Percentiles rank a stretch among this genome's conserved stretches.
phyloP scores from a whole-genome alignment of 2,797 vertebrate species.

The Rhinophrynus dorsalis region DNA sequence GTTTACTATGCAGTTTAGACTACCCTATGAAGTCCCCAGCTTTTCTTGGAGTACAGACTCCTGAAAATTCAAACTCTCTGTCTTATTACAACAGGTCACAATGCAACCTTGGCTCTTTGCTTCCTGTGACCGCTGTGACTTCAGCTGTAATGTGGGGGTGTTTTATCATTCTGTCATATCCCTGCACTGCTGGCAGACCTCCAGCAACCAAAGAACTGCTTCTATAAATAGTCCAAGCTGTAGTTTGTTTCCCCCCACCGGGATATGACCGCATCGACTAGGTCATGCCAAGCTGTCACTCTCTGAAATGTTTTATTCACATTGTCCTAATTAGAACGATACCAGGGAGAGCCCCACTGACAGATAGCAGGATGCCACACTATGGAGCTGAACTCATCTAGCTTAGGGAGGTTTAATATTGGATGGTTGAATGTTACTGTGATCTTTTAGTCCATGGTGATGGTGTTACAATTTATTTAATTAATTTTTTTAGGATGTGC shows the following conservation, averaged over 20 bases:
- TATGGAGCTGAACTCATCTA: slow-evolving; percentile 1
- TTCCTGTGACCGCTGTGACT: slow-evolving; percentile 63
- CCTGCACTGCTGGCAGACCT: slow-evolving; percentile 62
- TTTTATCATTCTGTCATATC: slow-evolving; percentile 70
- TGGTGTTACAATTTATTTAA: too few relatives aligned
- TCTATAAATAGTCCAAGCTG: slow-evolving; percentile 75
- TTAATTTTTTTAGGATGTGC: too few relatives aligned
- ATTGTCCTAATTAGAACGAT: slow-evolving; percentile 32
- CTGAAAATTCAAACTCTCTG: slow-evolving; percentile 26
- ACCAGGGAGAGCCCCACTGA: slow-evolving; percentile 30
- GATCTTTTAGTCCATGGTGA: too few relatives aligned
- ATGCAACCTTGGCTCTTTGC: slow-evolving; percentile 64
- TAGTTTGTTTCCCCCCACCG: slow-evolving; percentile 56
- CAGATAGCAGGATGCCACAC: slow-evolving; percentile 38
- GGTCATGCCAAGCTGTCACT: slow-evolving; percentile 49
- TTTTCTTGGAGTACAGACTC: slow-evolving; percentile 16
- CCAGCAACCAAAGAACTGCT: slow-evolving; percentile 62
- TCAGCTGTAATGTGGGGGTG: slow-evolving; percentile 71
- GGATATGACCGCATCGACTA: slow-evolving; percentile 46
- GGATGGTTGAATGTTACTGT: background rate
- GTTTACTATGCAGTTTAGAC: slow-evolving; percentile 30
- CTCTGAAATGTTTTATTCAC: slow-evolving; percentile 49
- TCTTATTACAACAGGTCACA: slow-evolving; percentile 53
- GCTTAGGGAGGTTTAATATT: background rate
- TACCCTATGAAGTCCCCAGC: background rate